Conservation (phyloP, 2,113 vertebrate genomes). For the Serilophus lunatus region DNA sequence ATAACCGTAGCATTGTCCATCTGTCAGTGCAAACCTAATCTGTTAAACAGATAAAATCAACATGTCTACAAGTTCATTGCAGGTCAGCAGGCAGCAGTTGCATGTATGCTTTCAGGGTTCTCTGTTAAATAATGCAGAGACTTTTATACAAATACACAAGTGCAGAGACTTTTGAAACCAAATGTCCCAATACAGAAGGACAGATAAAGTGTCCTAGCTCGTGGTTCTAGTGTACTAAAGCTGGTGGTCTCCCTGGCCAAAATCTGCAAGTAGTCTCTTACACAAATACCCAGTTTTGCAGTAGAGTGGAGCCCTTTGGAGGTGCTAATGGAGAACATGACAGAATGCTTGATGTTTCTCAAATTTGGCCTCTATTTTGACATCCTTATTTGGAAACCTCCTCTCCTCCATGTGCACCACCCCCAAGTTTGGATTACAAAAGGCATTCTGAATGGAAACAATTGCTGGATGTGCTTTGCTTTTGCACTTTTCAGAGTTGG, state of each 20-base stretch:
- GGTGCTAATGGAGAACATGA: background rate
- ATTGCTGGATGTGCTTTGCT: constrained; percentile 43
- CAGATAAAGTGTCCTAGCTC: background rate
- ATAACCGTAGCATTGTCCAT: constrained; percentile 51
- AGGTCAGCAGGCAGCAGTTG: constrained; percentile 33
- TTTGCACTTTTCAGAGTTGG: background rate
- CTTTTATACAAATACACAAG: background rate
- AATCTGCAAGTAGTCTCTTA: background rate
- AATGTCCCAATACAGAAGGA: background rate
- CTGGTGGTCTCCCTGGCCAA: background rate
- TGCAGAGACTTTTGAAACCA: background rate
- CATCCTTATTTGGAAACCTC: constrained; percentile 6
- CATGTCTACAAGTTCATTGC: constrained; percentile 47
- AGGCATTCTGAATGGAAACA: constrained; percentile 27
- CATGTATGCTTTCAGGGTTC: background rate
- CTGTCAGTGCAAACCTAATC: constrained; percentile 58
- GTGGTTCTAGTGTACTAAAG: background rate
- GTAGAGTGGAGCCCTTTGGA: background rate
- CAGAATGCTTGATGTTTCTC: background rate
- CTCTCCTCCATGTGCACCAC: background rate
- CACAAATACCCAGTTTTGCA: background rate
- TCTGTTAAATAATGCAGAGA: constrained; percentile 22
- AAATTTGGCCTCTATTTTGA: background rate
- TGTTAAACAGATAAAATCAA: constrained; percentile 59
- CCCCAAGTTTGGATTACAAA: background rate